A percentile compares a stretch with the other conserved stretches of the same genome.
Conservation (phyloP, 2,113 vertebrate species). For the Stercorarius parasiticus region DNA sequence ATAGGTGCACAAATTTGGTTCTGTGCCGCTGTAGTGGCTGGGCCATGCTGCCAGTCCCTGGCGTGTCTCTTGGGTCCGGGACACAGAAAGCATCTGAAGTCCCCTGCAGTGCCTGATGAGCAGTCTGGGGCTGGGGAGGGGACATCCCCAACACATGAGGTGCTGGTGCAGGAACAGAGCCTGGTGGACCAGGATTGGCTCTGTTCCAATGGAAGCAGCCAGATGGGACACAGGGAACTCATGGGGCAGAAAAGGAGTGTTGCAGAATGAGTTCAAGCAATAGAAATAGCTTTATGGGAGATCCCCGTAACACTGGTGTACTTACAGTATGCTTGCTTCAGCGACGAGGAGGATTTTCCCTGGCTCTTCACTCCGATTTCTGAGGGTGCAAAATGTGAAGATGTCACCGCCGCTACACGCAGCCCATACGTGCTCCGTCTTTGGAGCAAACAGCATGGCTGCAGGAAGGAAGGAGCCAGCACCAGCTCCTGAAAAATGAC, state of each 20-base stretch:
- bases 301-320: not conserved
- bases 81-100: not conserved
- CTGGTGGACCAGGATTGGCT: not conserved
- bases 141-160: too few species aligned
- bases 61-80: not conserved
- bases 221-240: not conserved
- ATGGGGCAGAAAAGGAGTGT: not conserved
- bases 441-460: not conserved
- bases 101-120: not conserved
- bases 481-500: not conserved
- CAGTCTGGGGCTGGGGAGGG: not conserved
- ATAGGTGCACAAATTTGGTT: too few species aligned
- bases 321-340: not conserved
- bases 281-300: not conserved
- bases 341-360: not conserved
- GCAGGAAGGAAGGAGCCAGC: not conserved
- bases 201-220: not conserved
- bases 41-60: not conserved
- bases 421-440: fast-evolving
- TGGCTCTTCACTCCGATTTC: fast-evolving
- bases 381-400: not conserved
- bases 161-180: not conserved
- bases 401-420: fast-evolving
- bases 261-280: not conserved
- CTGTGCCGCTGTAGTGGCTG: not conserved